Conservation (phyloP, 2,797 vertebrate genomes). For the Crocidura indochinensis region DNA sequence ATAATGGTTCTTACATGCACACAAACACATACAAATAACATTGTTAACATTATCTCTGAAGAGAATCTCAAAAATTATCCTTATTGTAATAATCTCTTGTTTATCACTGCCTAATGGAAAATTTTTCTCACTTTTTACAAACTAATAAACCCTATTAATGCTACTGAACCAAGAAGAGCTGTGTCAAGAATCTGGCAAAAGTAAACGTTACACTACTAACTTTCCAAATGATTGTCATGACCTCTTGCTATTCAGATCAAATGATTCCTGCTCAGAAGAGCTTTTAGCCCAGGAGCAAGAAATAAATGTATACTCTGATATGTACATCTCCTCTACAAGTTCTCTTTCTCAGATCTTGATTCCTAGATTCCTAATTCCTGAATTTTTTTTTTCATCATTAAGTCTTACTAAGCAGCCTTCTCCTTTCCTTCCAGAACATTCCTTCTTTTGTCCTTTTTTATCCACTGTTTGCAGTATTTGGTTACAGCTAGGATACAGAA, state of each 20-base stretch:
- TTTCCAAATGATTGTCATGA: background rate
- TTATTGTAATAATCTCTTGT: slow-evolving; percentile 27
- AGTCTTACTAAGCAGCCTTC: no score
- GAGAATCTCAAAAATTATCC: slow-evolving; percentile 31
- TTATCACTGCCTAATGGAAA: slow-evolving; percentile 33
- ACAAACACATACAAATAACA: background rate
- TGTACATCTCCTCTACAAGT: no score
- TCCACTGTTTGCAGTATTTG: no score
- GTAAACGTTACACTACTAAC: background rate
- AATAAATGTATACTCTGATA: no score
- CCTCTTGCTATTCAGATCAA: background rate
- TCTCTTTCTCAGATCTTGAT: no score
- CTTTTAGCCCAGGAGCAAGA: no score
- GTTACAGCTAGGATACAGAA: no score
- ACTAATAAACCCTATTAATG: background rate
- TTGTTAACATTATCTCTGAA: background rate
- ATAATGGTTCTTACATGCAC: background rate
- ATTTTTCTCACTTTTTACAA: background rate
- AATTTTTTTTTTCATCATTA: no score
- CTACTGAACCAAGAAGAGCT: background rate
- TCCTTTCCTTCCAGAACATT: no score
- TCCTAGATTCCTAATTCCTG: no score
- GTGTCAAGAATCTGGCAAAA: background rate
- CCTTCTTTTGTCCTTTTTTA: no score
- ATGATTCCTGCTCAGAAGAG: no score